Evolutionary conservation across 1,140 invertebrate genomes (phyloP), one percentile per base, ranked within the genome.

Genomic region (Heterodera carotae): DNA sequence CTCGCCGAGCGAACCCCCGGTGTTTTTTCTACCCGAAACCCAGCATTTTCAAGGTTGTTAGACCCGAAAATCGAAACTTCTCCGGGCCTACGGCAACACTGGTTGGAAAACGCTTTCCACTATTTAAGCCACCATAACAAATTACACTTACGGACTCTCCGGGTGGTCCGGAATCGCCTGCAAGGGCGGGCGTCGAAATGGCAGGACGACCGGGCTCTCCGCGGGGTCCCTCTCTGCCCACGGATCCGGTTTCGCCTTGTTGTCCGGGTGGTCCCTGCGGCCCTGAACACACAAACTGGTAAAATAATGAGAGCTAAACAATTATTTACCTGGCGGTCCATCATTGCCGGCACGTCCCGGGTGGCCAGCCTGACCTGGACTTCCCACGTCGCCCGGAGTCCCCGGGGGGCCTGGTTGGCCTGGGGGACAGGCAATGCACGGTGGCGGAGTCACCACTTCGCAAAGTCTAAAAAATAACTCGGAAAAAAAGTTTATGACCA

Each of bases 121-220:
- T n/a, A n/a, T n/a, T n/a, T n/a, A n/a, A n/a, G n/a, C n/a, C n/a
- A n/a, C n/a, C n/a, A n/a, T n/a, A n/a, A n/a, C n/a, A n/a, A n/a
- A n/a, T n/a, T 10, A 39, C 48, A 53, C 48, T 53, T 22, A 53
- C 48, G 15, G 48, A 18, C 18, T 87, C 84, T 78, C 86, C 84
- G 71, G 82, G 78, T 48, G 84, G 64, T 77, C 85, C 85, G 22
- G 86, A 80, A 71, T 88, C 85, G 73, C 85, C 85, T 33, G 85
- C 85, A 29, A 86, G 68, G 25, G 86, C 82, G n/a, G 85, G 86
- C 22, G 86, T 87, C 10, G 84, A 84, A 76, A 87, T 82, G 3
- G 85, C 85, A 8, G 86, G 86, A 76, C 86, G 66, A 48, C 85
- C 85, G 59, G 85, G 84, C 29, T 87, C 85, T 66, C 85, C 85